Evolutionary conservation across 2,888 invertebrate genomes (phyloP), one percentile per base, ranked within the genome.

Genomic region (Eurois occulta): DNA sequence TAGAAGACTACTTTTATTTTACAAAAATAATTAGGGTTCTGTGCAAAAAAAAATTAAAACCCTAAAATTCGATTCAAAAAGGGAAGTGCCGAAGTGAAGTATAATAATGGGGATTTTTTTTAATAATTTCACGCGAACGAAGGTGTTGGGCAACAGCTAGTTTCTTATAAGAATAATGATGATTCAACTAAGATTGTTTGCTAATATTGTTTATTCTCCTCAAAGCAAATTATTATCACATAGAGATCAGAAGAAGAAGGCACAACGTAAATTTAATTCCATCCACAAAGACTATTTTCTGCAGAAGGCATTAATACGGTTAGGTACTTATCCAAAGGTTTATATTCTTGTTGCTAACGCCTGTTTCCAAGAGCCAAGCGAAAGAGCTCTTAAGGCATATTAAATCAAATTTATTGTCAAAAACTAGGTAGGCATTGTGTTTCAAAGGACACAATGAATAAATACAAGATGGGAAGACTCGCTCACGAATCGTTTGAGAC

Each of bases 351-450:
- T 84, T 84, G 68, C 69, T 84, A 64, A 68, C 79, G 84, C 55
- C 68, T 65, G 69, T 69, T 65, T 28, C 69, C 69, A 65, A 58
- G 79, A 78, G 38, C 69, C 24, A 24, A 46, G 21, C 28, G 32
- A 77, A 35, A 77, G 66, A 77, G 60, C 67, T 55, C 60, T 74
- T 32, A 69, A 35, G 48, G 52, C 35, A 41, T 28, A 70, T 80
- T 80, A 67, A 82, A 82, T 85, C 81, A 73, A 73, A 67, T 71
- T 81, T 80, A 74, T 71, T 71, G 70, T 67, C 60, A 81, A 84
- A 79, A 68, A 69, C 62, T 72, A 68, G 41, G 43, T 52, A 58
- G 35, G 43, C 67, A 62, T 81, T 85, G 70, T 75, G 71, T 74
- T 81, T 81, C 60, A 66, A 60, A 71, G 35, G 67, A 18, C 46